Evolutionary conservation across 2,113 vertebrate species (phyloP), one percentile per base, ranked within the genome.

Genomic region (Octodon degus): DNA sequence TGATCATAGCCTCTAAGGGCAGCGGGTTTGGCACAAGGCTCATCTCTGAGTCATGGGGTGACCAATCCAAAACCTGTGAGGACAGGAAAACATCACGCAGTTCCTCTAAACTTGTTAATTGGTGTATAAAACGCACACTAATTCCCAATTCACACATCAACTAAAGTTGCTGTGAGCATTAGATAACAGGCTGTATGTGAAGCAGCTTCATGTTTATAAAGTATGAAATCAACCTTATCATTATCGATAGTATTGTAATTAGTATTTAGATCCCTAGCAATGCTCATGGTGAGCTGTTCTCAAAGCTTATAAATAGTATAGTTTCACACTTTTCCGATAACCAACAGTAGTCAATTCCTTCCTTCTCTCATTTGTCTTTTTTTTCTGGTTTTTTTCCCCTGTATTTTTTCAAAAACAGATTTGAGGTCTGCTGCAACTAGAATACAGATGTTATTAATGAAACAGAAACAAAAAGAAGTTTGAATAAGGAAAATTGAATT

Each of bases 11-110:
- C 47, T 83, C 7, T 58, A 91, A 79, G 3, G 90, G 37, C 84
- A 87, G 27, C 32, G 7, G 22, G 32, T 12, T 65, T 94, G 92
- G 84, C 84, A 94, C 84, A 94, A 85, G 86, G 63, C 50, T 90
- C 58, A 92, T 30, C 40, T 89, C 80, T 96, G 91, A 82, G 72
- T 95, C 80, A 94, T 16, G 68, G 7, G 40, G 86, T 79, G 40
- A 81, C 58, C 90, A 86, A 30, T 68, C 55, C 43, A 91, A 32
- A 25, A 79, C 24, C 30, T 40, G 11, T 92, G 32, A 94, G 74
- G 89, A 89, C 17, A 93, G 89, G 67, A 81, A 5, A 74, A 86
- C 93, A 14, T 68, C 70, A n/a, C 34, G 14, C 7, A 65, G 68
- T 76, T 62, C 90, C 40, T 92, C 76, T 77, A 91, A 65, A 12